A percentile compares a stretch with the other conserved stretches of the same genome.
phyloP scores from a whole-genome alignment of 2,888 invertebrate species.

The Furcula furcula region DNA sequence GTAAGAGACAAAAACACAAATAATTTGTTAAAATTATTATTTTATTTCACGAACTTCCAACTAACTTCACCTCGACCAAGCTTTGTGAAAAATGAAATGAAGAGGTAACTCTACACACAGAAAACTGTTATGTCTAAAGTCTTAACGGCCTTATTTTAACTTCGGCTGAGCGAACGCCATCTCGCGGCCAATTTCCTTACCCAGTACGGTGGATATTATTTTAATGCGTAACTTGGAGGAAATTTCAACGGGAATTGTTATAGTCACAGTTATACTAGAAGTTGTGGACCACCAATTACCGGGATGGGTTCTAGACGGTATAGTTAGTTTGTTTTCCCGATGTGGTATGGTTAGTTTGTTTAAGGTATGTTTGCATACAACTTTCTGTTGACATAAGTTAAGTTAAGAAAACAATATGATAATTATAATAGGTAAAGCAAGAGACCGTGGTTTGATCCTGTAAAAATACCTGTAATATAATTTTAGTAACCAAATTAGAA shows the following conservation, averaged over 20 bases:
- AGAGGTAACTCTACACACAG: conserved; percentile 20
- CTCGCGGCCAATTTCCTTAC: conserved; percentile 66
- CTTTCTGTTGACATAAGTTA: too few species aligned
- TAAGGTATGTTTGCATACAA: too few species aligned
- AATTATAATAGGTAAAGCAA: too few species aligned
- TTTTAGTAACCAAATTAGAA: too few species aligned
- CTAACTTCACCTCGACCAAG: conserved; percentile 9
- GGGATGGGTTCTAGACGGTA: conserved; percentile 49
- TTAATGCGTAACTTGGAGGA: conserved; percentile 59
- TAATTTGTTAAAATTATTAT: too few species aligned
- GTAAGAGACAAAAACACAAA: too few species aligned
- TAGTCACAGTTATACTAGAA: conserved; percentile 53
- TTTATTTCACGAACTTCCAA: conserved; percentile 4
- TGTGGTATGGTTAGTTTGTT: too few species aligned
- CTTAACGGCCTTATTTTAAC: conserved; percentile 62
- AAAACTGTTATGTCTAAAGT: conserved; percentile 51
- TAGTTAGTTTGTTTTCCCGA: conserved; percentile 36
- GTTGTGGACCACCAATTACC: conserved; percentile 64
- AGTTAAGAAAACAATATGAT: too few species aligned
- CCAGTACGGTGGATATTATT: conserved; percentile 52
- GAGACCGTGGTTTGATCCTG: too few species aligned
- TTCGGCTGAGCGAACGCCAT: conserved; percentile 52
- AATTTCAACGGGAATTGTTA: conserved; percentile 58
- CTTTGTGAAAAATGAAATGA: conserved; percentile 26
- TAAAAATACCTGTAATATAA: too few species aligned